Percentiles rank a stretch among this genome's conserved stretches.
These are phyloP conservation scores for Pyrocoelia pectoralis DNA, from an alignment of 2,888 invertebrate species.

Conservation along the genomic window DNA sequence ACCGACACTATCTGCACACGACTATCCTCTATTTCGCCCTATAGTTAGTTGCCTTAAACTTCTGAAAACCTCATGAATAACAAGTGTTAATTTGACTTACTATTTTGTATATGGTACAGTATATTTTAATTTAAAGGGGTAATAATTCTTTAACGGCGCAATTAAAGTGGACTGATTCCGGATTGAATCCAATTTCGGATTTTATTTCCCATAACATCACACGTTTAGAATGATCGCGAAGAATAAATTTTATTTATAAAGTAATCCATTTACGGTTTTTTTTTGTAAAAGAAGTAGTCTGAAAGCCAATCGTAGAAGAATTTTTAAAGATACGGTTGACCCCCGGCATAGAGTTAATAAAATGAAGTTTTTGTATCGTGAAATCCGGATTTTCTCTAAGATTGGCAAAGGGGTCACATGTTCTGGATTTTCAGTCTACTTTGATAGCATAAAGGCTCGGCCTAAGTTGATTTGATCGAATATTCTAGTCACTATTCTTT, in stretches of 20 bases:
- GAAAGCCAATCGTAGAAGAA: constrained; percentile 32
- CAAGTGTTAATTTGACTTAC: constrained; percentile 30
- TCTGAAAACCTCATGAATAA: constrained; percentile 33
- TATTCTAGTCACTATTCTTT: constrained; percentile 59
- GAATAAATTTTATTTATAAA: constrained; percentile 17
- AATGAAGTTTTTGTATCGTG: constrained; percentile 39
- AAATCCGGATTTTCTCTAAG: constrained; percentile 47
- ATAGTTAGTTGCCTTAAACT: constrained; percentile 25
- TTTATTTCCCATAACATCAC: constrained; percentile 20
- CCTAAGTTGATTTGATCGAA: constrained; percentile 59
- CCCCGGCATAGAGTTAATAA: constrained; percentile 34
- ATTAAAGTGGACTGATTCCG: constrained; percentile 5
- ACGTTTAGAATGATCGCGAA: constrained; percentile 14
- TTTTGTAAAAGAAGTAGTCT: constrained; percentile 28
- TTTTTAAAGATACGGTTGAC: constrained; percentile 36
- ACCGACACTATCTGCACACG: constrained; percentile 39
- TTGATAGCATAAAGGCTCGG: constrained; percentile 55
- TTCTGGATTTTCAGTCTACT: constrained; percentile 55
- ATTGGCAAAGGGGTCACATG: constrained; percentile 57
- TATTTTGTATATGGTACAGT: constrained; percentile 9
- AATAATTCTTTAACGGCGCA: not conserved
- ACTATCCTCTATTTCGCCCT: constrained; percentile 31
- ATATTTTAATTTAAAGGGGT: not conserved
- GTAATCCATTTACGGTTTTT: constrained; percentile 23
- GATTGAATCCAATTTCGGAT: not conserved